Conservation (phyloP, 2,797 vertebrate genomes). For the Ciconia nigra region DNA sequence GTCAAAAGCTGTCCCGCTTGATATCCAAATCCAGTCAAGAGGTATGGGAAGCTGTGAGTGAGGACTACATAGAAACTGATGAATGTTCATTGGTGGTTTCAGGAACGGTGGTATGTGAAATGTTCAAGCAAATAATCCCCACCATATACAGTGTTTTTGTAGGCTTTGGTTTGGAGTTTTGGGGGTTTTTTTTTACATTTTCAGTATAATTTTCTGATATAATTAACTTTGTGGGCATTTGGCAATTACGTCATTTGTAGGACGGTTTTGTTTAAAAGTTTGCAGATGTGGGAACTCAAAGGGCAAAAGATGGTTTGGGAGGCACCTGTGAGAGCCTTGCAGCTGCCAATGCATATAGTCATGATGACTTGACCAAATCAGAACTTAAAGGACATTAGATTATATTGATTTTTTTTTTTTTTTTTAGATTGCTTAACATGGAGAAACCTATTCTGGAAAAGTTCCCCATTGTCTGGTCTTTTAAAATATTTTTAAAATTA, state of each 20-base stretch:
- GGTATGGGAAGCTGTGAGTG: slow-evolving; percentile 76
- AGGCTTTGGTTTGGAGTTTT: background rate
- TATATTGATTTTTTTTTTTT: too few species aligned
- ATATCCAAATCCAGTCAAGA: slow-evolving; percentile 80
- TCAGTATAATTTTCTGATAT: background rate
- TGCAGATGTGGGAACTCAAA: background rate
- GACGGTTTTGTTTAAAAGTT: background rate
- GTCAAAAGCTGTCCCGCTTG: slow-evolving; percentile 79
- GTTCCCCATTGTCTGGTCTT: background rate
- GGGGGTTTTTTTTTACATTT: background rate
- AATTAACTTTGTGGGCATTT: background rate
- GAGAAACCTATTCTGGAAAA: background rate
- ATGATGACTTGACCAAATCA: background rate
- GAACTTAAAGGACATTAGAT: background rate
- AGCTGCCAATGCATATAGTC: background rate
- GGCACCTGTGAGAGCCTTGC: background rate
- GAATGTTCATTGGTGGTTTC: slow-evolving; percentile 74
- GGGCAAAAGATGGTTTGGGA: background rate
- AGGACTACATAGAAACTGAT: slow-evolving; percentile 75
- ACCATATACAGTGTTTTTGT: background rate
- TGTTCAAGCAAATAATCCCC: background rate
- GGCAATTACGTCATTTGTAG: background rate
- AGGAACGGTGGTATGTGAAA: slow-evolving; percentile 87
- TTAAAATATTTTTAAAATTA: background rate
- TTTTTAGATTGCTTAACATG: background rate